phyloP scores from a whole-genome alignment of 2,113 vertebrate species.

The Hylia prasina region DNA sequence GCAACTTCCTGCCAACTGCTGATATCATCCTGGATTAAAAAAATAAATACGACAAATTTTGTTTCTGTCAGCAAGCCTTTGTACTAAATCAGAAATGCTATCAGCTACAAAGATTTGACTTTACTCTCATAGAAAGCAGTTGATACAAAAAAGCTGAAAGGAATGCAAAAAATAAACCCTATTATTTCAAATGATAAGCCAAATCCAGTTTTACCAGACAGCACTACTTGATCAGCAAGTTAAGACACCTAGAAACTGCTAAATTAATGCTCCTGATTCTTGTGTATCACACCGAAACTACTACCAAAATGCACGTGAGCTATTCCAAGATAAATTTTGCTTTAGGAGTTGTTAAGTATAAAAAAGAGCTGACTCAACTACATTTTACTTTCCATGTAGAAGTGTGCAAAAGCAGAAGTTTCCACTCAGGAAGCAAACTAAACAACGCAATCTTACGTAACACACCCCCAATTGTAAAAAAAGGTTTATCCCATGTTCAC shows the following conservation, averaged over 20 bases:
- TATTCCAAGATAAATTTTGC: neutral
- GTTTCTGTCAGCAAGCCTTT: constrained; percentile 48
- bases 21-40: constrained; percentile 64
- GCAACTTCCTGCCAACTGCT: constrained; percentile 50
- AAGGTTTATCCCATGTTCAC: neutral
- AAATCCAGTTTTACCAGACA: neutral
- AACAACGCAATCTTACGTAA: neutral
- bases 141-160: neutral
- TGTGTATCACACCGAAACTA: neutral
- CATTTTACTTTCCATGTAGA: constrained; percentile 39
- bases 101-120: neutral
- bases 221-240: neutral
- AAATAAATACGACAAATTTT: constrained; percentile 59
- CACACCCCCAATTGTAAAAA: accelerated
- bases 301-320: neutral
- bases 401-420: constrained; percentile 24
- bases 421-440: constrained; percentile 37
- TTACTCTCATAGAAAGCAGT: neutral
- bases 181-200: neutral
- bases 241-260: neutral
- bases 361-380: constrained; percentile 10
- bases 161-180: constrained; percentile 1
- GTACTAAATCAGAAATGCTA: constrained; percentile 32
- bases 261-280: constrained; percentile 3
- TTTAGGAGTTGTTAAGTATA: neutral